Conservation (phyloP, 2,113 vertebrate genomes). For the Setophaga kirtlandii region DNA sequence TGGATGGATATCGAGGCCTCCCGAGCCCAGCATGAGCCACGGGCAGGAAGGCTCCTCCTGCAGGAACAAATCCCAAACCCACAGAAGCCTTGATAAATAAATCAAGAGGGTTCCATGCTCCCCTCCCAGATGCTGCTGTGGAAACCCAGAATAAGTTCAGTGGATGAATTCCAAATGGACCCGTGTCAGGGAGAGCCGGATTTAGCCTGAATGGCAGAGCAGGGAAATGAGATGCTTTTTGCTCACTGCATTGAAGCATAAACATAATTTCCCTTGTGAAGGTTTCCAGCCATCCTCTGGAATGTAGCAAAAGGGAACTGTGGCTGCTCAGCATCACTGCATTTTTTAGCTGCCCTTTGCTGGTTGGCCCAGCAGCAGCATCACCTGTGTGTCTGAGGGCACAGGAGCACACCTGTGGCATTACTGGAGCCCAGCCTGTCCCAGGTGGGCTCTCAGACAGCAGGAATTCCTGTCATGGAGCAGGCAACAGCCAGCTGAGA, state of each 20-base stretch:
- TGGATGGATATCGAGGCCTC: background rate
- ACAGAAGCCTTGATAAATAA: slow-evolving; percentile 16
- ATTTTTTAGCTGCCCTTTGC: background rate
- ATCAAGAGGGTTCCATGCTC: background rate
- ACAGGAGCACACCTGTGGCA: background rate
- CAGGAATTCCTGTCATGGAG: background rate
- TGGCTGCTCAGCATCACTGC: background rate
- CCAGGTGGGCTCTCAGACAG: background rate
- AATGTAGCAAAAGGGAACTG: background rate
- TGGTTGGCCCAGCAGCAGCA: background rate
- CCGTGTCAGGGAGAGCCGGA: background rate
- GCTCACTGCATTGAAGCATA: background rate
- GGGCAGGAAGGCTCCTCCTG: background rate
- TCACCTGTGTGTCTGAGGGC: background rate
- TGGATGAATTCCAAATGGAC: slow-evolving; percentile 21
- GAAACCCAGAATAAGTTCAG: slow-evolving; percentile 16
- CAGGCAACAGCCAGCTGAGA: background rate
- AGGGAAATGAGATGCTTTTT: slow-evolving; percentile 30
- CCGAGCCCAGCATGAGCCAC: background rate
- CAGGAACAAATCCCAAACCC: background rate
- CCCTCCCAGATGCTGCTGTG: background rate
- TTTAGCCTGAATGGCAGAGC: slow-evolving; percentile 37
- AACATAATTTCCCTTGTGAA: slow-evolving; percentile 8
- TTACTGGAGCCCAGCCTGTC: accelerated
- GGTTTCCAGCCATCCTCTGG: background rate